Evolutionary conservation across 2,797 vertebrate species (phyloP), one percentile per base, ranked within the genome.

Genomic region (Erpetoichthys calabaricus): DNA sequence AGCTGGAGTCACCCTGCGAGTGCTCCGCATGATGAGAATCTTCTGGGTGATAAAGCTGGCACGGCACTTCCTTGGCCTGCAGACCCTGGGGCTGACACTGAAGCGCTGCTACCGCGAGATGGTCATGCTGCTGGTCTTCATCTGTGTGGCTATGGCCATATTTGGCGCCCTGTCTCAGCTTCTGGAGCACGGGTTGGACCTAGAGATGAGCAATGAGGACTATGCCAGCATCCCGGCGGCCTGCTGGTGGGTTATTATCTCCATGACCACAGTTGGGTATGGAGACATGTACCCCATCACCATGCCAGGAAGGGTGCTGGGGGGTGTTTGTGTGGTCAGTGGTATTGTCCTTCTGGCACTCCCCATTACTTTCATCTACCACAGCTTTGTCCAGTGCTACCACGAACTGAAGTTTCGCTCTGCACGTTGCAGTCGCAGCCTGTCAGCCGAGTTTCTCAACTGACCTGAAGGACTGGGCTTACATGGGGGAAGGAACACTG

Each of bases 201-300:
- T 92, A 78, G 90, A 88, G 63, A 73, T 74, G 59, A 89, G 86
- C 77, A 97, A 95, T 69, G 88, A 81, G 58, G 95, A 95, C 79
- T 99, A 93, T 54, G 86, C 91, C 76, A 99, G 94, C 81, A 99
- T 99, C 77, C 95, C 96, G 1, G 92, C 94, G 8, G 91, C 96
- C 64, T 95, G 94, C 73, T 99, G 96, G 96, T 99, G 95, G 96
- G 96, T 98, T 75, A 98, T 99, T 77, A 99, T 99, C 81, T 99
- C 96, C 53, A 99, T 99, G 96, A 99, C 96, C 61, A 99, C 96
- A 0, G 96, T 99, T 68, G 96, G 96, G 65, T 99, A 98, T 54
- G 96, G 96, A 65, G 96, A 99, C 65, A 93, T 99, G 79, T 99
- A 97, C 72, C 96, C 96, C 43, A 86, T 98, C 82, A 97, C 94